Base-by-base conservation (phyloP, 2,888 invertebrate genomes). In the Drosophila siamana region DNA sequence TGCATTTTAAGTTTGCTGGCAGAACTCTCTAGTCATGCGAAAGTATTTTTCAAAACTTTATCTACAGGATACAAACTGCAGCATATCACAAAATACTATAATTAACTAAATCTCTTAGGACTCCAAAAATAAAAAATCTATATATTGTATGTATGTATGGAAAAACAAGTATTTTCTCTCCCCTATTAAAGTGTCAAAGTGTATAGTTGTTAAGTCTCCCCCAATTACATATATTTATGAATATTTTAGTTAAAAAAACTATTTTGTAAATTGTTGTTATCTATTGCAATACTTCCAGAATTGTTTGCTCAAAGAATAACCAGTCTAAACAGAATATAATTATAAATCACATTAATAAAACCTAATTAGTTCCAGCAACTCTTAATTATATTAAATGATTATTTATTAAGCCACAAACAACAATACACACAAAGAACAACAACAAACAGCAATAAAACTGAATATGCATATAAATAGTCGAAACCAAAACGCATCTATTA, bases 241-340 rank as follows among this genome's bases (percentile, higher is more conserved):
- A 16, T 54, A 63, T 63, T 63, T 76, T 71, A 74, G 69, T 63
- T 70, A 28, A 24, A 38, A 38, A 65, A 72, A 62, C 56, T 78
- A 69, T 78, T 78, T 70, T 78, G 52, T 74, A 68, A 76, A 71
- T 56, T 74, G 79, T 85, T 69, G 56, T 57, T 66, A 73, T 73
- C 51, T 62, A 41, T 61, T 61, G 41, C 57, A 60, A 78, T 38
- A 55, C 67, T 76, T 72, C 67, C 74, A 63, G n/a, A 74, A 60
- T 64, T 68, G 43, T 72, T 74, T 74, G 74, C 78, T 77, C 78
- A 74, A 55, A 38, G 26, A 24, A 19, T 56, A 26, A n/a, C n/a
- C 26, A 44, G 41, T 13, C n/a, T 19, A 44, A 56, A 8, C 16
- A 30, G n/a, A 51, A 41, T 15, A 19, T 38, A 52, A 55, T 59